Base-by-base conservation (phyloP, 2,113 vertebrate genomes). In the Vidua chalybeata region DNA sequence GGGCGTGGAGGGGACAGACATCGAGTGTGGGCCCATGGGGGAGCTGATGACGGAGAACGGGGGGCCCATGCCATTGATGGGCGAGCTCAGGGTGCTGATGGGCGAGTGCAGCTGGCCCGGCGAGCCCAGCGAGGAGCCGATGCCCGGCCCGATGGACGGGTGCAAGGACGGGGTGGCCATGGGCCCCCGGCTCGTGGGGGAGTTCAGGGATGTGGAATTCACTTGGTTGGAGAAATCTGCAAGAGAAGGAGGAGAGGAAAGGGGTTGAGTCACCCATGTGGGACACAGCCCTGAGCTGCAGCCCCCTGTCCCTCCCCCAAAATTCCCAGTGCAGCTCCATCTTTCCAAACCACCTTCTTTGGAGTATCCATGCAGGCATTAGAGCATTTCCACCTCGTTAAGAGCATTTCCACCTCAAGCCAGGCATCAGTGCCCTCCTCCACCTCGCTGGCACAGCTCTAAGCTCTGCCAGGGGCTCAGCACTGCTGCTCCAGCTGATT, bases 41-140 rank as follows among this genome's bases (percentile, higher is more conserved):
- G 99, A 99, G 97, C 99, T 99, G 98, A 99, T 99, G 98, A 99
- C 99, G 0, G 99, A 99, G 97, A 99, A 99, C 3, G 99, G 99
- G 0, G 99, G 99, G 33, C 98, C 98, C 98, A 99, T 98, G 98
- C 99, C 99, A 0, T 99, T 99, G 98, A 99, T 98, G 95, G 99
- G 99, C 0, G 99, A 99, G 96, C 98, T 98, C 84, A 99, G 97
- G 31, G 98, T 97, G 98, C 98, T 99, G 98, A 99, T 99, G 94
- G 99, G 99, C 0, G 99, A 99, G 97, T 99, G 99, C 46, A 99
- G 98, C 82, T 99, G 99, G 48, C 98, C 98, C 0, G 98, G 97
- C 1, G 99, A 98, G 82, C 98, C 98, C 41, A 99, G 98, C n/a
- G 99, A 98, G 90, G 98, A 98, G 84, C 99, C 99, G 15, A 99